A percentile compares a stretch with the other conserved stretches of the same genome.
These are phyloP conservation scores for Elephas maximus DNA, from an alignment of 2,113 vertebrate species.

Conservation along the genomic window DNA sequence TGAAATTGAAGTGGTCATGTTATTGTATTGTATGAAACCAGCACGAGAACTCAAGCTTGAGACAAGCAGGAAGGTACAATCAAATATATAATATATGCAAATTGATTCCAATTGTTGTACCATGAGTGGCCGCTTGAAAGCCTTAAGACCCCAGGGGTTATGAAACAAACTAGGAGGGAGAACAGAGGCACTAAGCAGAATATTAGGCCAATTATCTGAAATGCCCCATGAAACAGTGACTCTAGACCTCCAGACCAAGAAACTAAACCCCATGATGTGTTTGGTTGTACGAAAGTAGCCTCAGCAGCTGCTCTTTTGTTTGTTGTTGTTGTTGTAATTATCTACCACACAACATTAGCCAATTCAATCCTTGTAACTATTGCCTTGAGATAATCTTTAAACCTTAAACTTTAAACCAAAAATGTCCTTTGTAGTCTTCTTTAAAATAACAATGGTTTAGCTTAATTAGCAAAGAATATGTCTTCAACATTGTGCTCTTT, in stretches of 20 bases:
- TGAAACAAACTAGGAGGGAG: neutral
- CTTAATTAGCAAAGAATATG: neutral
- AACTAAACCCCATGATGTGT: neutral
- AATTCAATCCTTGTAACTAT: neutral
- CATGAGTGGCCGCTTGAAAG: neutral
- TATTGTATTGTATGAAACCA: neutral
- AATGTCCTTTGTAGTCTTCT: no score
- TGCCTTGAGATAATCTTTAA: neutral
- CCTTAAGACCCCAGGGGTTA: neutral
- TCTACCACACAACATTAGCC: neutral
- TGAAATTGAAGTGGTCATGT: neutral
- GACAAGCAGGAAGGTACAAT: neutral
- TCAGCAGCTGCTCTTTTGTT: neutral
- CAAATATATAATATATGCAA: neutral
- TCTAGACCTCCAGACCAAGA: neutral
- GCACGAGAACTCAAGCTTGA: neutral
- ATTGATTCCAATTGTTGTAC: neutral
- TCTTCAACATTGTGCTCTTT: no score
- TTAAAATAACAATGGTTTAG: no score
- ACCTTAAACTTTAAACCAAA: no score
- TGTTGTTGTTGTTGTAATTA: neutral
- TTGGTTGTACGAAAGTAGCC: neutral
- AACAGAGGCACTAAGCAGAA: neutral
- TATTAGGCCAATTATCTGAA: neutral
- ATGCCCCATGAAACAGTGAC: neutral